Base-by-base conservation (phyloP, 2,888 invertebrate species). In the Brachypterus glaber region DNA sequence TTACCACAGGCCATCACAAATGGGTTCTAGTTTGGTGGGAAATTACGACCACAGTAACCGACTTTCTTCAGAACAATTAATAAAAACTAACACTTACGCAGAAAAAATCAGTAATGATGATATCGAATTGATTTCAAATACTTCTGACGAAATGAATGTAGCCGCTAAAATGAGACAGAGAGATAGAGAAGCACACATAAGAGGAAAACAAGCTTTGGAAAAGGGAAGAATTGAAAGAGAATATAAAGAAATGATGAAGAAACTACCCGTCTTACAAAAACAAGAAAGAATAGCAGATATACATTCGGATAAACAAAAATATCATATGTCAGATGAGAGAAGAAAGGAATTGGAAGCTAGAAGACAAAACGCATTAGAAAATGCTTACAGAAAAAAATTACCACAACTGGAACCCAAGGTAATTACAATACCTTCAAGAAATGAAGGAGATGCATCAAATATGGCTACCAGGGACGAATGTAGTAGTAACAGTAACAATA, bases 291-390 rank as follows among this genome's bases (percentile, higher is more conserved):
- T 66, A 9, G 51, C 53, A 9, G 52, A 55, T 16, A 57, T 63
- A 30, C 49, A 50, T 25, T 49, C 45, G 7, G 58, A 60, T 38
- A 63, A 60, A 45, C 60, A 63, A 1, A 59, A 55, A 30, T 58
- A 66, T 44, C 65, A 70, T 34, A 62, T 68, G 57, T 54, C 66
- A 0, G 64, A 66, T 13, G 60, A 63, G 30, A 62, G 71, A 9
- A 59, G 66, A 40, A 62, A 62, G 12, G 67, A 71, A 44, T 48
- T 57, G 16, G 63, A 68, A 25, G 49, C 52, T 7, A 61, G 64
- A 12, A 66, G 64, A 29, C 73, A 76, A 47, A 60, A 63, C 33
- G 66, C 66, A 41, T 64, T 76, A 54, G 73, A 76, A 46, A 63
- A 68, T 26, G 70, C 66, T 1, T 63, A 73, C 43, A 70, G 72